Conservation (phyloP, 2,888 invertebrate genomes). For the Dynastes maya region DNA sequence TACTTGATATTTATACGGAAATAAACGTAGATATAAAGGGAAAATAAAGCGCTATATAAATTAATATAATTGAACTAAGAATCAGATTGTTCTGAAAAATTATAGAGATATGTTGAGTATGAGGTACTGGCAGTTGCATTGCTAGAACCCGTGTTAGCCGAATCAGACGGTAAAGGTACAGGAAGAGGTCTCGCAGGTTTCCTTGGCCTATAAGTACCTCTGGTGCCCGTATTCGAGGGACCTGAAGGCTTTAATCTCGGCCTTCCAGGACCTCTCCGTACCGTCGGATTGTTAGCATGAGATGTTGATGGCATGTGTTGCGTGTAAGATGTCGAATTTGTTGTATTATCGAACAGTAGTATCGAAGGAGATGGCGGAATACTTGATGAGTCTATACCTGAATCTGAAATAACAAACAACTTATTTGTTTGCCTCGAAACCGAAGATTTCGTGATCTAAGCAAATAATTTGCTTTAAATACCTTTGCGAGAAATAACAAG, state of each 20-base stretch:
- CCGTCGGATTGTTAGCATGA: slow-evolving; percentile 58
- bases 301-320: slow-evolving; percentile 49
- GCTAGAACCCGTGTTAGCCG: slow-evolving; percentile 57
- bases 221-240: slow-evolving; percentile 77
- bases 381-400: slow-evolving; percentile 1
- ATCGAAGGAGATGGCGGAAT: slow-evolving; percentile 18
- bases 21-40: neutral
- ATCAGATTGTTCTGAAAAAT: slow-evolving; percentile 63
- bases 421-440: neutral
- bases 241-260: slow-evolving; percentile 79
- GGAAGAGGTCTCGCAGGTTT: slow-evolving; percentile 73
- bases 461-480: slow-evolving; percentile 25
- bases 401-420: slow-evolving; percentile 34
- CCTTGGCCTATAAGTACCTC: slow-evolving; percentile 74
- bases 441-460: neutral
- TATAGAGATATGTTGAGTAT: slow-evolving; percentile 65
- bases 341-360: slow-evolving; percentile 16
- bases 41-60: slow-evolving; percentile 4
- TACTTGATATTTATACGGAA: neutral
- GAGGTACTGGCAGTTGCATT: slow-evolving; percentile 57
- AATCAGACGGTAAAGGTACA: slow-evolving; percentile 68
- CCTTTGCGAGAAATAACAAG: slow-evolving; percentile 22
- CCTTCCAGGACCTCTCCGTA: slow-evolving; percentile 79
- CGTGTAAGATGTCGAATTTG: slow-evolving; percentile 63
- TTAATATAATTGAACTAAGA: slow-evolving; percentile 39